A percentile compares a stretch with the other conserved stretches of the same genome.
Evolutionary conservation across 2,113 vertebrate genomes (phyloP).

Genomic region (Hyla sarda): DNA sequence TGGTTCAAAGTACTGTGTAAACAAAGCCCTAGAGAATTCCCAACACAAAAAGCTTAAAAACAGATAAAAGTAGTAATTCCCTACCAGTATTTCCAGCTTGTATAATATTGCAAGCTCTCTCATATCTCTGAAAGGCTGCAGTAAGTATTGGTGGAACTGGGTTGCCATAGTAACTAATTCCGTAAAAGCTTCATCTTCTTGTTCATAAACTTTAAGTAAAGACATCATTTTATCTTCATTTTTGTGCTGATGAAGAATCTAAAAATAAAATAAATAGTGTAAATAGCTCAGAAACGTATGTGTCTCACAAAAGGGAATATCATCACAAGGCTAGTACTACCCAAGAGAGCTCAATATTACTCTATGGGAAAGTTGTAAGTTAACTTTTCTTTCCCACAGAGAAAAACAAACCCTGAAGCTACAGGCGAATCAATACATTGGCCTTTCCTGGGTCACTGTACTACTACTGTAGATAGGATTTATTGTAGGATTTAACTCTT

Average conservation of each 20-base stretch:
- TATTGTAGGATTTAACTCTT: too few species aligned
- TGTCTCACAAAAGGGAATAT: neutral
- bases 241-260: slow-evolving; percentile 85
- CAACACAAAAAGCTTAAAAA: slow-evolving; percentile 18
- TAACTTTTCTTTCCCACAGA: neutral
- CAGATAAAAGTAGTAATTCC: slow-evolving; percentile 60
- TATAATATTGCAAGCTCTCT: slow-evolving; percentile 88
- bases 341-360: neutral
- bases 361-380: neutral
- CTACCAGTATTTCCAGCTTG: slow-evolving; percentile 91
- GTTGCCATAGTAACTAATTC: slow-evolving; percentile 87
- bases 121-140: slow-evolving; percentile 94
- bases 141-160: slow-evolving; percentile 89
- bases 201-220: slow-evolving; percentile 84
- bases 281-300: neutral
- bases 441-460: too few species aligned
- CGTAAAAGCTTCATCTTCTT: slow-evolving; percentile 87
- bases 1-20: slow-evolving; percentile 22
- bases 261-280: slow-evolving; percentile 6
- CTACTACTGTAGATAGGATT: too few species aligned
- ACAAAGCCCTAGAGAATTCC: slow-evolving; percentile 15
- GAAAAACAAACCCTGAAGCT: too few species aligned
- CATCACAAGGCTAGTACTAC: neutral
- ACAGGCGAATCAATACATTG: too few species aligned
- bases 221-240: slow-evolving; percentile 80